Base-by-base conservation (phyloP, 1,140 invertebrate species). In the Sitophilus oryzae region DNA sequence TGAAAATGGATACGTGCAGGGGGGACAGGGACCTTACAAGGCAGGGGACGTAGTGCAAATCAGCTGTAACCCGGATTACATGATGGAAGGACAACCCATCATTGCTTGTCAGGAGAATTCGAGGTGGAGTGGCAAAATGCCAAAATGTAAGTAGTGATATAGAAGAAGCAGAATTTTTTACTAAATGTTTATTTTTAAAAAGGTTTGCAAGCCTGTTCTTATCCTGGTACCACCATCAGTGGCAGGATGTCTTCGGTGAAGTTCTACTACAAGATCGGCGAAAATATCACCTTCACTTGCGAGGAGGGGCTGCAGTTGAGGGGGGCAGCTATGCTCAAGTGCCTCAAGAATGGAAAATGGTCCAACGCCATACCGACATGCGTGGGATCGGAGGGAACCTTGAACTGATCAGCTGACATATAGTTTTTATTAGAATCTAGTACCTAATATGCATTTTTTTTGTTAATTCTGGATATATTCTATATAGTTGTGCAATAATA, bases 61-160 rank as follows among this genome's bases (percentile, higher is more conserved):
- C 74, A 85, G 85, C 68, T 94, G 91, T 73, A 83, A 89, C 72
- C 81, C 86, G 37, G 88, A 91, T 51, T 91, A 84, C 73, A 91
- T 92, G 79, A 84, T 93, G 77, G 85, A 91, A 69, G 91, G 91
- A 2, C 80, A 86, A 64, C 83, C 85, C 9, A 86, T 89, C 58
- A 81, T 91, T 34, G 84, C 87, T 10, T 95, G 92, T 73, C 86
- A 91, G 74, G 89, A 93, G 69, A 91, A 83, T 73, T 89, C 89
- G 16, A 75, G 86, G 46, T 95, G 92, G 92, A 90, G 87, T 23
- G 82, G 86, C 52, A 80, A 82, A 22, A 74, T 86, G 16, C 90
- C 91, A 18, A 88, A 86, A 72, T 94, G 91, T 85, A 73, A 81
- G 80, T 79, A 50, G 11, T 10, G 1, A n/a, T n/a, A n/a, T n/a